phyloP scores from a whole-genome alignment of 2,888 invertebrate species.

The Hirudinaria manillensis region DNA sequence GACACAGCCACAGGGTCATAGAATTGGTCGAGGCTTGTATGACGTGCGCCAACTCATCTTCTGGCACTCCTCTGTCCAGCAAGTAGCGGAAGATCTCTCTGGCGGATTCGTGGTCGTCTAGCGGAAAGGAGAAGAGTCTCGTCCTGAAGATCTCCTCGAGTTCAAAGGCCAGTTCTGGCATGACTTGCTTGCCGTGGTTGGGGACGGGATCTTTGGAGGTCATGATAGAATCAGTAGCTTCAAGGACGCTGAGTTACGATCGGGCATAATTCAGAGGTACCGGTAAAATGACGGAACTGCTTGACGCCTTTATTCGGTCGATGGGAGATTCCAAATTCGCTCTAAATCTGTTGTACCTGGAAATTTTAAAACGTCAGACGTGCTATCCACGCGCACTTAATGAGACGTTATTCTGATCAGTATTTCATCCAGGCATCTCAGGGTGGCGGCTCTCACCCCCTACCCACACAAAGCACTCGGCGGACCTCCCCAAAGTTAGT shows the following conservation, averaged over 20 bases:
- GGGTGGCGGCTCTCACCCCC: too few relatives aligned
- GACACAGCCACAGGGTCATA: conserved; percentile 37
- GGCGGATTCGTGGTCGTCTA: conserved; percentile 40
- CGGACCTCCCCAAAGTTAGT: too few relatives aligned
- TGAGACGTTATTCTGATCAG: too few relatives aligned
- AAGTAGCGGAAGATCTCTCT: conserved; percentile 36
- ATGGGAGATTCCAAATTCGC: too few relatives aligned
- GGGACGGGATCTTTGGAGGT: not conserved
- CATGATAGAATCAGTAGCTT: not conserved
- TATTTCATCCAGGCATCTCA: too few relatives aligned
- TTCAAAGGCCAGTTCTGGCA: conserved; percentile 40
- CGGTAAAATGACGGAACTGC: too few relatives aligned
- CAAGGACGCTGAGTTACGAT: not conserved
- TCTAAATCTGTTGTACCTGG: too few relatives aligned
- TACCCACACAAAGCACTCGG: too few relatives aligned
- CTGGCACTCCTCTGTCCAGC: conserved; percentile 36
- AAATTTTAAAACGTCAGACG: too few relatives aligned
- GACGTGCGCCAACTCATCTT: conserved; percentile 40
- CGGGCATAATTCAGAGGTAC: too few relatives aligned
- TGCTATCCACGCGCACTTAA: too few relatives aligned
- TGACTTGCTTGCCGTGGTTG: conserved; percentile 1
- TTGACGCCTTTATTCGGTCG: too few relatives aligned
- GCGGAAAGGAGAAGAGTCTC: conserved; percentile 39
- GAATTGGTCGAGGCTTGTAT: conserved; percentile 39
- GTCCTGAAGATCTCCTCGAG: conserved; percentile 40